phyloP scores from a whole-genome alignment of 2,888 invertebrate genomes.

The Amblyjoppa fuscipennis region DNA sequence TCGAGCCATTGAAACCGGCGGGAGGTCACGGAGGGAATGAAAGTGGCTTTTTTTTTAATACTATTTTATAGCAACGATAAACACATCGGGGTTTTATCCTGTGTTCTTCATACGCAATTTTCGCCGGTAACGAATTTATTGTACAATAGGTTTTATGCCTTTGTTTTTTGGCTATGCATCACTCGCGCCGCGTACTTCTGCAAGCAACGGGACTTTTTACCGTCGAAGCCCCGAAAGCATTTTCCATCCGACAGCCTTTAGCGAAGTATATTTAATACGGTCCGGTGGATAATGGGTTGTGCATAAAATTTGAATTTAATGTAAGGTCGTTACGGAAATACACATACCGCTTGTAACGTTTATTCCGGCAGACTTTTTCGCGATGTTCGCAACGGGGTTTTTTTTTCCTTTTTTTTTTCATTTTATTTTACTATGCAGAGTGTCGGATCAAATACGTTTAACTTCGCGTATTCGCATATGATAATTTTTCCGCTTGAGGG shows the following conservation, averaged over 20 bases:
- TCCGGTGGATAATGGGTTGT: conserved; percentile 7
- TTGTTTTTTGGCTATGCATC: neutral
- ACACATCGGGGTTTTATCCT: neutral
- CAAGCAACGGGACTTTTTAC: neutral
- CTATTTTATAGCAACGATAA: neutral
- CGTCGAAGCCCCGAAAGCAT: neutral
- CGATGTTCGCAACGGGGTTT: neutral
- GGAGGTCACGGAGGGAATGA: neutral
- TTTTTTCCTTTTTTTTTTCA: neutral
- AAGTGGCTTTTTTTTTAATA: neutral
- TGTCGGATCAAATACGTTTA: no score
- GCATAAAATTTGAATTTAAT: conserved; percentile 18
- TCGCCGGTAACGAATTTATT: neutral
- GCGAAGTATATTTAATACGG: conserved; percentile 4
- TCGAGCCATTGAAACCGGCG: neutral
- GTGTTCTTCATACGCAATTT: neutral
- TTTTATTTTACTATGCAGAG: no score
- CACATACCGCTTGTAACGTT: neutral
- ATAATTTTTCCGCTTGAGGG: no score
- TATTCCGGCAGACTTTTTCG: neutral
- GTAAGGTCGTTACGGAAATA: conserved; percentile 5
- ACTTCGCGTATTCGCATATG: no score
- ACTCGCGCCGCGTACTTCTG: neutral
- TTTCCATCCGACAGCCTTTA: neutral
- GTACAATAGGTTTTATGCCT: neutral